phyloP scores from a whole-genome alignment of 2,113 vertebrate species.

The Ornithorhynchus anatinus region DNA sequence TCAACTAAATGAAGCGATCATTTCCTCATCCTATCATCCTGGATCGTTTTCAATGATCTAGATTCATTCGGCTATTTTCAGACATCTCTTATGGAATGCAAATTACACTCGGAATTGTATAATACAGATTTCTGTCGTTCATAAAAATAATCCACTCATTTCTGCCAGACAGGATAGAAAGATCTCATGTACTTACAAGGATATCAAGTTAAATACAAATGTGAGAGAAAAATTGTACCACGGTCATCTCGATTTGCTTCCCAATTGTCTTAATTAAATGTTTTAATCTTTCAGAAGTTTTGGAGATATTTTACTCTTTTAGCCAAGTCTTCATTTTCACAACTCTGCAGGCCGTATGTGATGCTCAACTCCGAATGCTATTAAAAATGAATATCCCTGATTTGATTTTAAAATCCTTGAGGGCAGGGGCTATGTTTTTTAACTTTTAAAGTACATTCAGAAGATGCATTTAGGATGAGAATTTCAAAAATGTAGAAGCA shows the following conservation, averaged over 20 bases:
- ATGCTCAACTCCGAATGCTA: no score
- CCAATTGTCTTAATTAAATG: no score
- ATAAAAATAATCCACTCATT: not conserved
- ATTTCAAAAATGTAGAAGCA: no score
- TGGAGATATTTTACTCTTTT: no score
- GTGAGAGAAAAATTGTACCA: not conserved
- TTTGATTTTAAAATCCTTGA: no score
- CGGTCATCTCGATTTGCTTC: not conserved
- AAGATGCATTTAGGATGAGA: no score
- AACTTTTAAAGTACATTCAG: no score
- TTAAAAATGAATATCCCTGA: no score
- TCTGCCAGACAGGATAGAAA: not conserved
- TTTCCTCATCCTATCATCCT: not conserved
- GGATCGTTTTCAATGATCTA: conserved; percentile 4
- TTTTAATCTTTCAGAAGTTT: no score
- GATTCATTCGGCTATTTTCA: not conserved
- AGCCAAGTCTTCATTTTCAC: no score
- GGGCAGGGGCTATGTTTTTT: no score
- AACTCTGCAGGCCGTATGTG: no score
- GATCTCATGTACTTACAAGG: not conserved
- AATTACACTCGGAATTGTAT: not conserved
- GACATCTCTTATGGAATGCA: not conserved
- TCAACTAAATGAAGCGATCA: not conserved
- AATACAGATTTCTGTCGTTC: not conserved
- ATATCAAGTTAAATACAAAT: not conserved